These are phyloP conservation scores for Cossypha heuglini DNA, from an alignment of 2,797 vertebrate species.

Conservation along the genomic window DNA sequence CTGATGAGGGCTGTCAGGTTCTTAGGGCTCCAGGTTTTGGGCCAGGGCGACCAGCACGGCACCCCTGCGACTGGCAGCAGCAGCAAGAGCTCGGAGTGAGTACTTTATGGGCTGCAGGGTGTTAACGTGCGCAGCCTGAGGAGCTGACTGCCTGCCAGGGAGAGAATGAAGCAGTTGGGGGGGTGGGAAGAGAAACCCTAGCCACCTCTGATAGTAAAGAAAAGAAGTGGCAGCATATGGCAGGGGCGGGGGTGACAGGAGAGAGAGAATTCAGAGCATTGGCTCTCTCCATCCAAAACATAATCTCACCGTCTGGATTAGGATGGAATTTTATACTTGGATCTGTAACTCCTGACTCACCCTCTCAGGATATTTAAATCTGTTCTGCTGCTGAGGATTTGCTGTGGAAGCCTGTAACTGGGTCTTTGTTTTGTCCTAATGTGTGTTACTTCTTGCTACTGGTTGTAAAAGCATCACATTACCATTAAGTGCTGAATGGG, in stretches of 20 bases:
- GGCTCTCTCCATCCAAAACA: conserved; percentile 1
- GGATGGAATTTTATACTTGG: conserved; percentile 12
- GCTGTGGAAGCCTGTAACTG: not conserved
- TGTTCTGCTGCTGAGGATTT: conserved; percentile 1
- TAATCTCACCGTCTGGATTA: conserved; percentile 18
- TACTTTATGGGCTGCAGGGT: conserved; percentile 74
- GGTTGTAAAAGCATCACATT: conserved; percentile 12
- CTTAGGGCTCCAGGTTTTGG: conserved; percentile 83
- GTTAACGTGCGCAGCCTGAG: conserved; percentile 69
- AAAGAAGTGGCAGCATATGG: conserved; percentile 35
- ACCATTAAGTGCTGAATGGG: not conserved
- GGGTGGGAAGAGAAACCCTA: conserved; percentile 63
- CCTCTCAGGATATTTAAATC: conserved; percentile 30
- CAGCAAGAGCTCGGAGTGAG: conserved; percentile 82
- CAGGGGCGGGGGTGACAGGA: not conserved
- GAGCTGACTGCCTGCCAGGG: conserved; percentile 74
- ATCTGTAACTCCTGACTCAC: conserved; percentile 30
- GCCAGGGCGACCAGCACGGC: conserved; percentile 54
- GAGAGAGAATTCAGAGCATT: conserved; percentile 3
- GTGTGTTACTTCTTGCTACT: not conserved
- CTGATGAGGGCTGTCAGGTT: conserved; percentile 81
- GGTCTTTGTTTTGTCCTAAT: not conserved
- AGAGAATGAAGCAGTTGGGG: conserved; percentile 36
- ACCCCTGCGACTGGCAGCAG: conserved; percentile 51
- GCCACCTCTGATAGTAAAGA: conserved; percentile 52